Percentiles rank a stretch among this genome's conserved stretches.
Evolutionary conservation across 30 jellyfish, hydroid and myxozoan genomes (phyloP).

Genomic region (Chrysaora quinquecirrha): DNA sequence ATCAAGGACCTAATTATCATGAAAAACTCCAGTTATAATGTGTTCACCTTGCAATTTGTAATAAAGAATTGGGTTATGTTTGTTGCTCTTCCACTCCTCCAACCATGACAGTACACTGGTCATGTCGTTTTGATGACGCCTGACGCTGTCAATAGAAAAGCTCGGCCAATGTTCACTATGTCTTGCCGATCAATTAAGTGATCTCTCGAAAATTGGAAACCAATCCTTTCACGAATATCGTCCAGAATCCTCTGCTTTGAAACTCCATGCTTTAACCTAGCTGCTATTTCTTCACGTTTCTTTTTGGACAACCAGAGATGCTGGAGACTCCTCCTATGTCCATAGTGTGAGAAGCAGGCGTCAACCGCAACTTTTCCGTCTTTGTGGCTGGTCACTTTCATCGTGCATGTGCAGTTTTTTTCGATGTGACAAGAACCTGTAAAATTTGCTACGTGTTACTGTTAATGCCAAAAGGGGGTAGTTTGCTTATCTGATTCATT

Average conservation of each 20-base stretch:
- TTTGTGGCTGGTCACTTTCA: slow-evolving; percentile 10
- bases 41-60: slow-evolving; percentile 32
- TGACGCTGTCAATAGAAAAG: not conserved
- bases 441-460: not conserved
- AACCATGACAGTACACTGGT: not conserved
- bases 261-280: slow-evolving; percentile 16
- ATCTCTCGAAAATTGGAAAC: not conserved
- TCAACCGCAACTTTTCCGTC: slow-evolving; percentile 5
- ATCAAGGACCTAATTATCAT: too few species aligned
- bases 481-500: not conserved
- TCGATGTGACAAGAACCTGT: slow-evolving; percentile 49
- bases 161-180: not conserved
- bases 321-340: slow-evolving; percentile 26
- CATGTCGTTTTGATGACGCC: slow-evolving; percentile 20
- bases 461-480: not conserved
- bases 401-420: slow-evolving; percentile 64
- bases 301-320: slow-evolving; percentile 14
- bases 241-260: slow-evolving; percentile 19
- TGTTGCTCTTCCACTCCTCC: not conserved
- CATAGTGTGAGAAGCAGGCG: slow-evolving; percentile 42
- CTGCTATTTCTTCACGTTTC: not conserved
- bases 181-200: slow-evolving; percentile 3
- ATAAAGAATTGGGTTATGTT: not conserved
- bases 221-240: slow-evolving; percentile 23
- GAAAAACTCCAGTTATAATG: too few species aligned